These are phyloP conservation scores for Ariopsis seemanni DNA, from an alignment of 2,113 vertebrate genomes.

Conservation along the genomic window DNA sequence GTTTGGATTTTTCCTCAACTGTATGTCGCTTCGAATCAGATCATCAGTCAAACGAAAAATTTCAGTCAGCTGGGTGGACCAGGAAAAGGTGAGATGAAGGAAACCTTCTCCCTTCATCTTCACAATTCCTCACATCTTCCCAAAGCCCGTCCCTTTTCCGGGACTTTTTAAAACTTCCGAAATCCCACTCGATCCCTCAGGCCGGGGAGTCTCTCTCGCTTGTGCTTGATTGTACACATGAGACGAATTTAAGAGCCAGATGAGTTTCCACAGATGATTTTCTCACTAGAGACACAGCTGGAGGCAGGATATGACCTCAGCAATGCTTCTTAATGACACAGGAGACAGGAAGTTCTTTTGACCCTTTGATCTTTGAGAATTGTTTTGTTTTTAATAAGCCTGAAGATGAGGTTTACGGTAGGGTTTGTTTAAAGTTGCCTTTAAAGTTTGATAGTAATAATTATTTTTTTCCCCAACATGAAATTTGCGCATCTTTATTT, in stretches of 20 bases:
- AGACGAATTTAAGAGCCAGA: constrained; percentile 45
- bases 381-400: neutral
- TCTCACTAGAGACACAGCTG: constrained; percentile 30
- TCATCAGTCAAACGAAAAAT: neutral
- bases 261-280: constrained; percentile 31
- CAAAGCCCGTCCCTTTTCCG: neutral
- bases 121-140: neutral
- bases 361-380: neutral
- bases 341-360: constrained; percentile 31
- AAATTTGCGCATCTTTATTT: neutral
- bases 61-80: constrained; percentile 48
- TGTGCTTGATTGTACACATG: constrained; percentile 23
- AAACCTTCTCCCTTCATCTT: constrained; percentile 22
- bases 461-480: neutral
- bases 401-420: neutral
- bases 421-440: neutral
- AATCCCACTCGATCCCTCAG: constrained; percentile 6
- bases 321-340: constrained; percentile 23
- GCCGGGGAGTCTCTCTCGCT: constrained; percentile 20
- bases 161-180: neutral
- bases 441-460: neutral
- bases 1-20: neutral
- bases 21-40: neutral
- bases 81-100: neutral
- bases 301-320: constrained; percentile 43